Conservation (phyloP, 1,140 invertebrate species). For the Pseudomyrmex pallidus region DNA sequence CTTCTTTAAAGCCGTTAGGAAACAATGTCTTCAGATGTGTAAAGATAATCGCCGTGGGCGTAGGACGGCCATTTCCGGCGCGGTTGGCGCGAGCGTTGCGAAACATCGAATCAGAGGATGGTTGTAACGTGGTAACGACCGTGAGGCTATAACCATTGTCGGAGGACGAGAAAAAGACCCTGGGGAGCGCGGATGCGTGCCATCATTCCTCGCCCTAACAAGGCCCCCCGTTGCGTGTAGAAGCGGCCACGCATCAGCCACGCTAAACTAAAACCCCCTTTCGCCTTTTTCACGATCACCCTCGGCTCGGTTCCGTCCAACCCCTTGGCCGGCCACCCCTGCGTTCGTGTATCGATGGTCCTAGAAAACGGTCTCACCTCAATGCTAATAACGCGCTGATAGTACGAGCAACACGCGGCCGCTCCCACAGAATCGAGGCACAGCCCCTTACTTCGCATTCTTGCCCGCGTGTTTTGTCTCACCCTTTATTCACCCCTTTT, state of each 20-base stretch:
- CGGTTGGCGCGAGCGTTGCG: constrained; percentile 34
- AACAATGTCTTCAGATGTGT: constrained; percentile 22
- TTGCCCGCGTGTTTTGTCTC: constrained; percentile 34
- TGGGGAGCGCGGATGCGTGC: constrained; percentile 67
- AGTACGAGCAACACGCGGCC: constrained; percentile 75
- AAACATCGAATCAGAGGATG: constrained; percentile 60
- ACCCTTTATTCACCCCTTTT: constrained; percentile 52
- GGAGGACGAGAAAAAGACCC: constrained; percentile 64
- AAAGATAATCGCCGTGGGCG: constrained; percentile 34
- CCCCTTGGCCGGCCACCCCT: constrained; percentile 60
- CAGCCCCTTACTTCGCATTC: constrained; percentile 41
- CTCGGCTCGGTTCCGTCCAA: constrained; percentile 50
- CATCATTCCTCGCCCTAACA: constrained; percentile 71
- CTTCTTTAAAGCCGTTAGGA: not conserved
- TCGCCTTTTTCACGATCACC: constrained; percentile 54
- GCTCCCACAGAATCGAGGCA: constrained; percentile 73
- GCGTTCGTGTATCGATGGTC: constrained; percentile 75
- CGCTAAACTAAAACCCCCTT: constrained; percentile 69
- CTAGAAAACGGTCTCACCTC: constrained; percentile 74
- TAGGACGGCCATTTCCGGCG: constrained; percentile 42
- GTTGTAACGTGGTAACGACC: constrained; percentile 72
- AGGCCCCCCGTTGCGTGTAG: constrained; percentile 68
- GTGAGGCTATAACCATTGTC: constrained; percentile 64
- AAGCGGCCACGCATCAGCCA: constrained; percentile 71
- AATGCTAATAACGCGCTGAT: constrained; percentile 79